phyloP scores from a whole-genome alignment of 92 coral and sea anemone genomes.

The Zoanthus gigantus region DNA sequence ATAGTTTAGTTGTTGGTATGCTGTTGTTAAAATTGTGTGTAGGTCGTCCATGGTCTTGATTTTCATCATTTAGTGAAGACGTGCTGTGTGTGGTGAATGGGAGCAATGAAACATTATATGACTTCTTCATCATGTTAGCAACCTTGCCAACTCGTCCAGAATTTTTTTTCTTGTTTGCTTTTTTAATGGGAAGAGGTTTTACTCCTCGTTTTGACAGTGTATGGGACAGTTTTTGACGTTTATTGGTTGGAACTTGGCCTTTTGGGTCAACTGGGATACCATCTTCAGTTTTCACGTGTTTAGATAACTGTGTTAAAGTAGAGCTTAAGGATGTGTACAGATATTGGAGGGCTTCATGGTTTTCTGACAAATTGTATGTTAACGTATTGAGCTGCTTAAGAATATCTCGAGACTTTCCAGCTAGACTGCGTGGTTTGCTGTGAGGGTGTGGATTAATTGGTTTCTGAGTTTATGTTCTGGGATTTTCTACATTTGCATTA shows the following conservation, averaged over 20 bases:
- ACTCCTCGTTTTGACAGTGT: not conserved
- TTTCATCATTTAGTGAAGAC: not conserved
- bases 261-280: not conserved
- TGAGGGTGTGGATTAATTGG: conserved; percentile 18
- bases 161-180: not conserved
- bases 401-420: conserved; percentile 45
- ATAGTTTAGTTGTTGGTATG: not conserved
- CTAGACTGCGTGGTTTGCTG: conserved; percentile 36
- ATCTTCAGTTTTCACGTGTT: not conserved
- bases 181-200: not conserved
- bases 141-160: not conserved
- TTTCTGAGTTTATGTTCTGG: not conserved
- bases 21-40: not conserved
- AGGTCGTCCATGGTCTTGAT: not conserved
- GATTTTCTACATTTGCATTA: not conserved
- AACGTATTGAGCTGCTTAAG: conserved; percentile 16
- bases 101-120: not conserved
- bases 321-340: not conserved
- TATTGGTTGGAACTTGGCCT: conserved; percentile 7
- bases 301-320: not conserved
- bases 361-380: not conserved
- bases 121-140: not conserved
- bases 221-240: not conserved
- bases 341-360: not conserved
- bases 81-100: not conserved